Base-by-base conservation (phyloP, 1,140 invertebrate genomes). In the Maniola jurtina region DNA sequence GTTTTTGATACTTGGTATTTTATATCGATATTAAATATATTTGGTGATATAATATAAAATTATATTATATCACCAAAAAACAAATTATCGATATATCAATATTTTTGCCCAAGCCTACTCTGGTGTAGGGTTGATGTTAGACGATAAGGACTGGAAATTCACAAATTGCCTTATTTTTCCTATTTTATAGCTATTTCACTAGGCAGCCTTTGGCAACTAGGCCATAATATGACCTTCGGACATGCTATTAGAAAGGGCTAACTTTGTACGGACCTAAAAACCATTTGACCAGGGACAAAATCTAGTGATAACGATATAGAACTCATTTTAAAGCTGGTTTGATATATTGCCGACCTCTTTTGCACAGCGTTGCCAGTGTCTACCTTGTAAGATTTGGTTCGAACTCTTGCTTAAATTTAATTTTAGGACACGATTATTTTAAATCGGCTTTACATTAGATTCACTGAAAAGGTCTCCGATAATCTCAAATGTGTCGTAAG, bases 91-190 rank as follows among this genome's bases (percentile, higher is more conserved):
- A 25, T 25, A 25, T 25, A 25, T 25, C 25, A 4, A 25, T 25
- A 25, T 25, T 25, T 25, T 25, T 25, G 25, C 25, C 25, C 25
- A 25, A 25, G 25, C 25, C 25, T 25, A 25, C 14, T 25, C 9
- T 11, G 42, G 42, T n/a, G 38, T 45, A 45, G 42, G 42, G 42
- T 45, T 45, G 42, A 45, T 45, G 42, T 1, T 45, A 45, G 10
- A n/a, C 42, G 42, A 45, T 45, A 45, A 45, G 42, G 10, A n/a
- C 10, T 45, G 13, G 13, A 45, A 45, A 45, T 45, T 45, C 42
- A 45, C 42, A 52, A 52, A 16, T 52, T 52, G 48, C 16, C 16
- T 52, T 52, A 52, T 16, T 52, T 52, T 52, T 52, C 48, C 48
- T 16, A 52, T 15, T 25, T 25, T 16, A 52, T 52, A 52, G 48